Percentiles rank a stretch among this genome's conserved stretches.
phyloP scores from a whole-genome alignment of 2,797 vertebrate genomes.

The Sphaeramia orbicularis region DNA sequence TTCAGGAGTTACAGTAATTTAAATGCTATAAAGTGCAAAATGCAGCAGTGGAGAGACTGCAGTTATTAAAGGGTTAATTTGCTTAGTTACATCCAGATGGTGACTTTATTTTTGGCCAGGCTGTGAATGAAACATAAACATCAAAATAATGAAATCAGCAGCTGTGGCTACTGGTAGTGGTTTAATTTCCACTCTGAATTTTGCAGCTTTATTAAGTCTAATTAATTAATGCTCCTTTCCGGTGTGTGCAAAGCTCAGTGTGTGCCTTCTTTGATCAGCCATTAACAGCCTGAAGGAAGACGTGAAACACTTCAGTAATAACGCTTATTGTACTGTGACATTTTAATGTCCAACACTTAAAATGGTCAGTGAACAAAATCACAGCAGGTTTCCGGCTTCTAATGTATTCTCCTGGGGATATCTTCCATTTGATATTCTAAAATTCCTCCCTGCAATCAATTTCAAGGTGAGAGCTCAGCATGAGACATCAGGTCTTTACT shows the following conservation, averaged over 20 bases:
- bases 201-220: too few relatives aligned
- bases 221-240: too few relatives aligned
- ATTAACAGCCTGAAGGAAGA: constrained; percentile 11
- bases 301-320: constrained; percentile 21
- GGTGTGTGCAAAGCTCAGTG: neutral
- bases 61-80: too few relatives aligned
- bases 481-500: constrained; percentile 35
- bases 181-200: too few relatives aligned
- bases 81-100: too few relatives aligned
- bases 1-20: too few relatives aligned
- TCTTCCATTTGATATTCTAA: constrained; percentile 37
- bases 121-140: too few relatives aligned
- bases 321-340: constrained; percentile 15
- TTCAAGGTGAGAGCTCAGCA: constrained; percentile 43
- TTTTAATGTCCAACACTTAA: constrained; percentile 25
- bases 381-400: constrained; percentile 33
- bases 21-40: too few relatives aligned
- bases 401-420: constrained; percentile 33
- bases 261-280: constrained; percentile 13
- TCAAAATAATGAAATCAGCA: too few relatives aligned
- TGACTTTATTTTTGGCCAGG: too few relatives aligned
- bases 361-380: constrained; percentile 44
- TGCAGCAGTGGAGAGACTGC: too few relatives aligned
- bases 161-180: too few relatives aligned
- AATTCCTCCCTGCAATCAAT: constrained; percentile 40